These are phyloP conservation scores for Steatocranus sp. DNA, from an alignment of 2,797 vertebrate species.

Conservation along the genomic window DNA sequence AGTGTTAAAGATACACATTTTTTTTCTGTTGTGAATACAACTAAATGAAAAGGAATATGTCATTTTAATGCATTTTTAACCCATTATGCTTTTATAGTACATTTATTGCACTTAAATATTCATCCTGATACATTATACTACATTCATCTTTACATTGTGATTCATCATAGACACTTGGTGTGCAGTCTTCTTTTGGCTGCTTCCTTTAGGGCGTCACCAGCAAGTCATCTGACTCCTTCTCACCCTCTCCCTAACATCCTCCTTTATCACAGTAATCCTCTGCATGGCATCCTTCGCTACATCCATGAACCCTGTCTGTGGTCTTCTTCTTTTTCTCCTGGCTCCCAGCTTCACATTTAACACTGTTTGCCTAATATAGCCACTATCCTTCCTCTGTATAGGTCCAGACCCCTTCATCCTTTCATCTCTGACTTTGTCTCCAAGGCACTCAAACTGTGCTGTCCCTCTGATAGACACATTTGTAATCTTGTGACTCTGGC, in stretches of 20 bases:
- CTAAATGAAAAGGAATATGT: neutral
- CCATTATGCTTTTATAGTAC: neutral
- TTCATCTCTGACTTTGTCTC: neutral
- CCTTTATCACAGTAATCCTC: neutral
- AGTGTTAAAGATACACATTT: neutral
- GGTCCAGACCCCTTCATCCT: neutral
- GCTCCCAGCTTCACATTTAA: neutral
- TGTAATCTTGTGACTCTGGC: neutral
- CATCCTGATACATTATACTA: neutral
- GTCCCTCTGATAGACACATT: neutral
- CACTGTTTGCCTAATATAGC: neutral
- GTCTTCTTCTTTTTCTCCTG: neutral
- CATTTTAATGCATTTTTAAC: neutral
- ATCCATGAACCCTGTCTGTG: neutral
- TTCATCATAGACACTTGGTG: neutral
- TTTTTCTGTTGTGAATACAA: neutral
- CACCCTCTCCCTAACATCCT: neutral
- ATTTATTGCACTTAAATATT: neutral
- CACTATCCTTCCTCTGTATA: accelerated
- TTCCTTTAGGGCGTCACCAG: neutral
- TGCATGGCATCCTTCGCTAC: neutral
- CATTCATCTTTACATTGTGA: neutral
- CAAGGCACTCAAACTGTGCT: neutral
- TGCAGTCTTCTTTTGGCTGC: neutral
- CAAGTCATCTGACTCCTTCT: neutral